phyloP scores from a whole-genome alignment of 2,888 invertebrate genomes.

The Troglohyphantes excavatus region DNA sequence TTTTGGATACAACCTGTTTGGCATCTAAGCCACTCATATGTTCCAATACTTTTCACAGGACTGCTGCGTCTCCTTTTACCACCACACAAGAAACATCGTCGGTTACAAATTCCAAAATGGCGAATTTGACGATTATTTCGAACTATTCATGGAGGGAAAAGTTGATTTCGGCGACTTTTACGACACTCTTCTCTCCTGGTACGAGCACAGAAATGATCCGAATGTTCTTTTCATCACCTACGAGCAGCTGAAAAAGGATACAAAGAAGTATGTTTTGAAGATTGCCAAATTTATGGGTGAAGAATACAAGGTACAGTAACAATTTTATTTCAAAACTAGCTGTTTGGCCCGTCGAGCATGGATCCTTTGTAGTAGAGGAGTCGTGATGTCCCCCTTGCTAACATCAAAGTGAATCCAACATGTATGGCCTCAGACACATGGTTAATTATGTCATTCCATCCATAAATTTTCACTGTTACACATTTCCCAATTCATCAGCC shows the following conservation, averaged over 20 bases:
- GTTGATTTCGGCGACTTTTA: constrained; percentile 80
- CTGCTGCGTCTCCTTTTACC: constrained; percentile 83
- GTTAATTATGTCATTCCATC: too few relatives aligned
- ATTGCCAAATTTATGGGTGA: constrained; percentile 80
- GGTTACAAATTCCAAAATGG: constrained; percentile 63
- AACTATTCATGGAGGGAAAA: constrained; percentile 82
- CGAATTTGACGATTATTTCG: constrained; percentile 82
- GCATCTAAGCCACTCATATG: too few relatives aligned
- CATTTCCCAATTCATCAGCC: too few relatives aligned
- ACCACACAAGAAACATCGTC: constrained; percentile 80
- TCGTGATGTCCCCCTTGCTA: too few relatives aligned
- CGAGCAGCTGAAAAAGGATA: constrained; percentile 82
- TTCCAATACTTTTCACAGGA: constrained; percentile 81
- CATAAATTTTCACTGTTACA: too few relatives aligned
- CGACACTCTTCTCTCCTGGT: constrained; percentile 77
- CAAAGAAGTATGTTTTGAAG: constrained; percentile 72
- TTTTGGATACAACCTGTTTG: background rate
- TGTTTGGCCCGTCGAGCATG: too few relatives aligned
- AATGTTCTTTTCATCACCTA: constrained; percentile 83
- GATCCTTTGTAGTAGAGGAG: too few relatives aligned
- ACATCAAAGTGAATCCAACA: too few relatives aligned
- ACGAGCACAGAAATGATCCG: constrained; percentile 80
- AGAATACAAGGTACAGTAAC: constrained; percentile 50
- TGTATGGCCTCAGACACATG: too few relatives aligned
- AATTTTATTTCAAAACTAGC: too few relatives aligned